Percentiles rank a stretch among this genome's conserved stretches.
Conservation (phyloP, 2,113 vertebrate genomes). For the Pelvicachromis taeniatus region DNA sequence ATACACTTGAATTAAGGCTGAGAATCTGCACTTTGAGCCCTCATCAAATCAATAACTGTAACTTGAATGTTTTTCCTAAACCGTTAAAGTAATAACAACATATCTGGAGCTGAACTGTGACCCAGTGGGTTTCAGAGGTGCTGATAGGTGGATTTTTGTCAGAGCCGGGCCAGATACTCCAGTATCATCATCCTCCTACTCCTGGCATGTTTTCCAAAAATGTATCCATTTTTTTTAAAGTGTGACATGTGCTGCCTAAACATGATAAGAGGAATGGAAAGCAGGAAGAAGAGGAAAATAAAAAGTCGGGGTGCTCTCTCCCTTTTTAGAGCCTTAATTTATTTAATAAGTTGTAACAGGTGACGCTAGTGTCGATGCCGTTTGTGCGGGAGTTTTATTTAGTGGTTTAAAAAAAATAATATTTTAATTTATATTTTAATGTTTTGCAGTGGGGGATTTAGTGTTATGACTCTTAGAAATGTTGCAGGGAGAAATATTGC, state of each 20-base stretch:
- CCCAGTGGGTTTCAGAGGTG: neutral
- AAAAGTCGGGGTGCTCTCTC: conserved; percentile 10
- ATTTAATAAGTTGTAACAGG: conserved; percentile 75
- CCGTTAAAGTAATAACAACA: neutral
- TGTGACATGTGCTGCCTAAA: conserved; percentile 4
- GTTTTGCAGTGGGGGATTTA: conserved; percentile 55
- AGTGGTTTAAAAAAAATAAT: neutral
- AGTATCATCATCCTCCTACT: neutral
- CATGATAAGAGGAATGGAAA: neutral
- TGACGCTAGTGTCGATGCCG: conserved; percentile 41
- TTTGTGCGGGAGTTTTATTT: conserved; percentile 59
- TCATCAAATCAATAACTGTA: neutral
- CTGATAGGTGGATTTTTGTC: neutral
- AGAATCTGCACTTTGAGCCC: neutral
- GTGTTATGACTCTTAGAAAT: conserved; percentile 31
- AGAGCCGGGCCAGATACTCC: neutral
- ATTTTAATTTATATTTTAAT: conserved; percentile 82
- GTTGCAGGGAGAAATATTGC: conserved; percentile 63
- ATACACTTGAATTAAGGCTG: neutral
- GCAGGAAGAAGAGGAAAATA: neutral
- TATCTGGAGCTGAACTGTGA: neutral
- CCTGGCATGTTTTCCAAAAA: neutral
- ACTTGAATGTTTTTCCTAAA: neutral
- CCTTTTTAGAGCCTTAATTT: conserved; percentile 76
- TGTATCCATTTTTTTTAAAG: neutral